Percentiles rank a stretch among this genome's conserved stretches.
phyloP scores from a whole-genome alignment of 2,888 invertebrate genomes.

The Drosophila colorata region DNA sequence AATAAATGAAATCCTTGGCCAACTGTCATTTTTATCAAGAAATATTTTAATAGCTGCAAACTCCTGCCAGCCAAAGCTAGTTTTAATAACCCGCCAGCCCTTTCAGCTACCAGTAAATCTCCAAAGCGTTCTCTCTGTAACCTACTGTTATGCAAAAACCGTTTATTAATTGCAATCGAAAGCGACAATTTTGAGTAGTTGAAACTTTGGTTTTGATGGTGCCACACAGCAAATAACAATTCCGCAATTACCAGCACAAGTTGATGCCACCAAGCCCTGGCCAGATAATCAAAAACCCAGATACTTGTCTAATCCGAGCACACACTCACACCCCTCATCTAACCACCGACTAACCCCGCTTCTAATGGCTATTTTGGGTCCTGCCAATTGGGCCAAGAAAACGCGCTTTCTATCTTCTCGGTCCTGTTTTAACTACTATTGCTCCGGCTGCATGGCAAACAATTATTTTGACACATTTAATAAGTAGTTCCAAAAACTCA shows the following conservation, averaged over 20 bases:
- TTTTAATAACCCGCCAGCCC: neutral
- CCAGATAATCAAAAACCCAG: neutral
- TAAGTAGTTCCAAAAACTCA: slow-evolving; percentile 52
- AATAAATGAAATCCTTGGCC: too few species aligned
- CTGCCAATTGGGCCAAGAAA: slow-evolving; percentile 1
- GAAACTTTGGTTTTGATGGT: slow-evolving; percentile 49
- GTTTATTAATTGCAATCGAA: slow-evolving; percentile 10
- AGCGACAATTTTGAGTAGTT: slow-evolving; percentile 6
- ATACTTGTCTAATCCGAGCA: slow-evolving; percentile 30
- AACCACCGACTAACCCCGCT: slow-evolving; percentile 52
- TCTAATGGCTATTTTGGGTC: slow-evolving; percentile 34
- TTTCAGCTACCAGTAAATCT: too few species aligned
- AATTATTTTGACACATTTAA: slow-evolving; percentile 76
- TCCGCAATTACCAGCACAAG: slow-evolving; percentile 47
- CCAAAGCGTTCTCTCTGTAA: too few species aligned
- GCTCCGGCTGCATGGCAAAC: slow-evolving; percentile 66
- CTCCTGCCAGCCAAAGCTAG: neutral
- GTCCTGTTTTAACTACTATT: slow-evolving; percentile 30
- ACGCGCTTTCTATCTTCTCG: slow-evolving; percentile 18
- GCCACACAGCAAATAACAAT: slow-evolving; percentile 57
- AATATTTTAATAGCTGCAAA: neutral
- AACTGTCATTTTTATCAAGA: too few species aligned
- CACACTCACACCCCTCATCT: slow-evolving; percentile 29
- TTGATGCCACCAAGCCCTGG: slow-evolving; percentile 49
- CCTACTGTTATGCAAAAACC: neutral